Evolutionary conservation across 1,140 invertebrate genomes (phyloP).

Genomic region (Microplitis mediator): DNA sequence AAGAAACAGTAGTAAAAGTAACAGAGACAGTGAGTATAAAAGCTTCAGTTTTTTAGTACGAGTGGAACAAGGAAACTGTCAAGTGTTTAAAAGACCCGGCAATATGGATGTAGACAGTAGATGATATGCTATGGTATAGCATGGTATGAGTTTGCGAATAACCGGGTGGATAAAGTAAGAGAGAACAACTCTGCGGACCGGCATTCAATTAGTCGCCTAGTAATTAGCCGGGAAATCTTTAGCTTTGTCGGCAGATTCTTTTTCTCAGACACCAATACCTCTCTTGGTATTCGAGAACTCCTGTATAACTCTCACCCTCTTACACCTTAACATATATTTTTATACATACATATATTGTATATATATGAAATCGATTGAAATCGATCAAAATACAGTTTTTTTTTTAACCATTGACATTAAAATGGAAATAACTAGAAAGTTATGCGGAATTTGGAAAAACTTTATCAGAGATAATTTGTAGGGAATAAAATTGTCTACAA

Average conservation of each 20-base stretch:
- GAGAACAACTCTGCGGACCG: constrained; percentile 39
- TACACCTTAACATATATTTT: background rate
- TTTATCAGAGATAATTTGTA: too few relatives aligned
- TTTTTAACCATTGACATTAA: too few relatives aligned
- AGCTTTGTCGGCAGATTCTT: constrained; percentile 60
- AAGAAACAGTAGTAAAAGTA: background rate
- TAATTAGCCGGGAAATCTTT: constrained; percentile 64
- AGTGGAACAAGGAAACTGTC: constrained; percentile 6
- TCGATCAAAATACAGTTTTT: too few relatives aligned
- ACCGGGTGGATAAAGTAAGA: constrained; percentile 28
- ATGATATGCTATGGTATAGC: constrained; percentile 12
- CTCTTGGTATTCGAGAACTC: constrained; percentile 29
- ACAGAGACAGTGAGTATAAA: background rate
- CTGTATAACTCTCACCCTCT: constrained; percentile 6
- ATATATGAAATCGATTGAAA: too few relatives aligned
- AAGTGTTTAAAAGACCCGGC: constrained; percentile 5
- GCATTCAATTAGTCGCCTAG: constrained; percentile 63
- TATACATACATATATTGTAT: background rate
- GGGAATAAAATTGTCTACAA: too few relatives aligned
- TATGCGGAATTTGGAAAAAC: too few relatives aligned
- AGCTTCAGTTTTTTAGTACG: background rate
- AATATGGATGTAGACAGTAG: constrained; percentile 14
- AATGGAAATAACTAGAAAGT: too few relatives aligned
- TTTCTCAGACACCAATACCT: constrained; percentile 45
- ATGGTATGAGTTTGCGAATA: constrained; percentile 2